A percentile compares a stretch with the other conserved stretches of the same genome.
Evolutionary conservation across 2,113 vertebrate species (phyloP).

Genomic region (Alligator sinensis): DNA sequence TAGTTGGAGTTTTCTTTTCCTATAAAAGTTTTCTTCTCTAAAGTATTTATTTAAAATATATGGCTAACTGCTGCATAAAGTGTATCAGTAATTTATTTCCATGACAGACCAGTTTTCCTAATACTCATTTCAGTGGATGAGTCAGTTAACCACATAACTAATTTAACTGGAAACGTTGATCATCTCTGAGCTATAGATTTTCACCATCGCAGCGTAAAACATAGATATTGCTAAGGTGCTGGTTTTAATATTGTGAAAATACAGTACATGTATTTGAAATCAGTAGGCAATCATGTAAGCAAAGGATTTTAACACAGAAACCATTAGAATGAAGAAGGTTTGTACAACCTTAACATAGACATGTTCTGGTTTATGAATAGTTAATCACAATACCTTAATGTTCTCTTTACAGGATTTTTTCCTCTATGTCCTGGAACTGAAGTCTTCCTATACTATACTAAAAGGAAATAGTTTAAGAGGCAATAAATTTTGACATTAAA

Average conservation of each 20-base stretch:
- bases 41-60: background rate
- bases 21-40: background rate
- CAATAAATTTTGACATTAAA: slow-evolving; percentile 4
- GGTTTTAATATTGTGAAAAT: slow-evolving; percentile 3
- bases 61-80: background rate
- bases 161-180: background rate
- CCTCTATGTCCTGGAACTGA: background rate
- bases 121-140: background rate
- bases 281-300: background rate
- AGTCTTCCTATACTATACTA: slow-evolving; percentile 30
- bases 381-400: slow-evolving; percentile 31
- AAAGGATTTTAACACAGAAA: background rate
- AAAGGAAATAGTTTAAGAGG: background rate
- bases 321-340: slow-evolving; percentile 24
- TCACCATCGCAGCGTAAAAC: background rate
- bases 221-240: background rate
- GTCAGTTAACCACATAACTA: background rate
- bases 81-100: background rate
- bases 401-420: slow-evolving; percentile 7
- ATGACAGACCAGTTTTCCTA: background rate
- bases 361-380: slow-evolving; percentile 1
- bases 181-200: background rate
- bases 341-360: background rate
- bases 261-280: background rate
- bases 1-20: background rate